A percentile compares a stretch with the other conserved stretches of the same genome.
Conservation (phyloP, 2,888 invertebrate species). For the Allolobophora icterica region DNA sequence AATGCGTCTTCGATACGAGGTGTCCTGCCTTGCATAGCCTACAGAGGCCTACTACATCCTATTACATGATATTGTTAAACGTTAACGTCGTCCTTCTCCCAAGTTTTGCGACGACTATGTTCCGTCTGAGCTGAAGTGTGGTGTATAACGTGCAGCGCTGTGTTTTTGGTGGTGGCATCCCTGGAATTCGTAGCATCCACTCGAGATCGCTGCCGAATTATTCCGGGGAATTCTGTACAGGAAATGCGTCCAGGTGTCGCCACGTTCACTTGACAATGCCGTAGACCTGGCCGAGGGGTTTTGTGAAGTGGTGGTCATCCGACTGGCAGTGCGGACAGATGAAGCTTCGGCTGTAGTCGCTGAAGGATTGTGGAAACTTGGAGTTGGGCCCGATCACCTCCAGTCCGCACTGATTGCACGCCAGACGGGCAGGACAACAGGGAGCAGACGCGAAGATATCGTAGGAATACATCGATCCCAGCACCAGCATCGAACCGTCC, state of each 20-base stretch:
- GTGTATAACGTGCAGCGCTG: not conserved
- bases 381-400: slow-evolving; percentile 40
- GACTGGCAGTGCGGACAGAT: slow-evolving; percentile 90
- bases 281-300: slow-evolving; percentile 72
- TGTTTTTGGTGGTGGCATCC: not conserved
- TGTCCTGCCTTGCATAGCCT: not conserved
- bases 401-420: slow-evolving; percentile 87
- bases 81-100: not conserved
- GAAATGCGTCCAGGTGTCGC: not conserved
- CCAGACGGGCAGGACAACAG: slow-evolving; percentile 88
- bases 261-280: not conserved
- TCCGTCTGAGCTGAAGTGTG: not conserved
- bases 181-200: not conserved
- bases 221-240: not conserved
- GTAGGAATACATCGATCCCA: slow-evolving; percentile 89
- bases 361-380: slow-evolving; percentile 80
- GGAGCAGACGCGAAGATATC: slow-evolving; percentile 97
- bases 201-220: not conserved
- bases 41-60: not conserved
- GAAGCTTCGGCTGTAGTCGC: slow-evolving; percentile 84
- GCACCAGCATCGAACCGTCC: slow-evolving; percentile 85
- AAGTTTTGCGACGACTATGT: not conserved
- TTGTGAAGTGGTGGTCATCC: slow-evolving; percentile 92
- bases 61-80: not conserved
- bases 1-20: not conserved